These are phyloP conservation scores for Hylyphantes graminicola DNA, from an alignment of 1,140 invertebrate species.

Conservation along the genomic window DNA sequence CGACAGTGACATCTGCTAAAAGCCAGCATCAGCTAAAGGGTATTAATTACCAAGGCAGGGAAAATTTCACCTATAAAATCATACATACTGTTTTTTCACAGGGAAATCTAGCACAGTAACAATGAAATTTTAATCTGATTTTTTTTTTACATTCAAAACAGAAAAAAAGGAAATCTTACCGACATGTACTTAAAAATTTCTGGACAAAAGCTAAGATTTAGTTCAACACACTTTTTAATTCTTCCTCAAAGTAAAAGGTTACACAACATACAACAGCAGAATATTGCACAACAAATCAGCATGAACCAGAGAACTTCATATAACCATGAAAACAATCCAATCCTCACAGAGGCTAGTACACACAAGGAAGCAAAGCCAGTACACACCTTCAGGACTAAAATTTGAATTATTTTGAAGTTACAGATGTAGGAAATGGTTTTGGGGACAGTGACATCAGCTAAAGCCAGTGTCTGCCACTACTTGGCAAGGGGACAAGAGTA, in stretches of 20 bases:
- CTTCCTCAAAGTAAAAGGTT: neutral
- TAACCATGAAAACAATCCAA: neutral
- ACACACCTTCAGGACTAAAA: neutral
- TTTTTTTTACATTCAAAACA: no score
- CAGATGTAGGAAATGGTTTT: conserved; percentile 6
- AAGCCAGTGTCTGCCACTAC: conserved; percentile 43
- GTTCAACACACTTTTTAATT: neutral
- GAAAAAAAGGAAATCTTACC: no score
- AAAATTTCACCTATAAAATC: no score
- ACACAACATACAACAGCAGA: no score
- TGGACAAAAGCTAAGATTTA: neutral
- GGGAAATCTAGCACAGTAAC: no score
- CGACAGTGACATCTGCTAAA: conserved; percentile 37
- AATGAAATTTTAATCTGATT: no score
- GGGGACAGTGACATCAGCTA: conserved; percentile 43
- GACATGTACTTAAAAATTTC: neutral
- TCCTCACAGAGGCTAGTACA: neutral
- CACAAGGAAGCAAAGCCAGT: neutral
- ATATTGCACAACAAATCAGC: neutral
- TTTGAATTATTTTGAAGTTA: neutral
- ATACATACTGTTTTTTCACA: no score
- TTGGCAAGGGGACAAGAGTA: conserved; percentile 37
- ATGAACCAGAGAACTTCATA: neutral
- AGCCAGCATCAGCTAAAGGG: conserved; percentile 22
- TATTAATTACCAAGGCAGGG: no score